These are phyloP conservation scores for Grantiella picta DNA, from an alignment of 2,113 vertebrate species.

Conservation along the genomic window DNA sequence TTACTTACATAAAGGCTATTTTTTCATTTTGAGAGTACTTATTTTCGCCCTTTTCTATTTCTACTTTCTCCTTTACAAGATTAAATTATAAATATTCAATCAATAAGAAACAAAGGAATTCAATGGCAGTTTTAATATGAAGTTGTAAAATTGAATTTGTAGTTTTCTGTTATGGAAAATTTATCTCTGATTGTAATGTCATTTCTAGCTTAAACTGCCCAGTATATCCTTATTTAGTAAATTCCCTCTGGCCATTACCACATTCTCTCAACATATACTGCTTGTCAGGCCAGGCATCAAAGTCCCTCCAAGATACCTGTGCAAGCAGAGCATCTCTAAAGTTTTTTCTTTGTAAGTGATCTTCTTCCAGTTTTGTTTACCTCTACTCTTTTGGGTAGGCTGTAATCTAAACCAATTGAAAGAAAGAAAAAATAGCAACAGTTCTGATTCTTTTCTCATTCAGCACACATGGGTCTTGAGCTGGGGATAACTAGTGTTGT, in stretches of 20 bases:
- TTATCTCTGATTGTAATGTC: neutral
- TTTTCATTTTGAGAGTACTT: neutral
- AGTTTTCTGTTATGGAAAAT: neutral
- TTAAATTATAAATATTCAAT: neutral
- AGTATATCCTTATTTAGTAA: neutral
- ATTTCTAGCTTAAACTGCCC: neutral
- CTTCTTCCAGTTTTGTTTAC: neutral
- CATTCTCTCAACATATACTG: fast-evolving
- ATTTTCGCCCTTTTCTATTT: neutral
- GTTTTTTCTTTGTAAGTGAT: neutral
- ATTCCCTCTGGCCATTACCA: neutral
- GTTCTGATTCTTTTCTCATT: neutral
- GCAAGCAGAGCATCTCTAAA: neutral
- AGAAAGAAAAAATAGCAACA: neutral
- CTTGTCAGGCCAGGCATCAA: neutral
- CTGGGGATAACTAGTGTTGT: neutral
- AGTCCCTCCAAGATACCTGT: neutral
- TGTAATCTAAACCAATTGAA: neutral
- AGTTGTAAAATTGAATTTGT: neutral
- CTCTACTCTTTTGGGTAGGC: neutral
- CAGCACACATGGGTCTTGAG: neutral
- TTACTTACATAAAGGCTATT: neutral
- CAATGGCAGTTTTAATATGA: neutral
- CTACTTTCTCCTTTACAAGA: neutral
- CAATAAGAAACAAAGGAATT: neutral